phyloP scores from a whole-genome alignment of 2,888 invertebrate genomes.

The Yponomeuta sedellus region DNA sequence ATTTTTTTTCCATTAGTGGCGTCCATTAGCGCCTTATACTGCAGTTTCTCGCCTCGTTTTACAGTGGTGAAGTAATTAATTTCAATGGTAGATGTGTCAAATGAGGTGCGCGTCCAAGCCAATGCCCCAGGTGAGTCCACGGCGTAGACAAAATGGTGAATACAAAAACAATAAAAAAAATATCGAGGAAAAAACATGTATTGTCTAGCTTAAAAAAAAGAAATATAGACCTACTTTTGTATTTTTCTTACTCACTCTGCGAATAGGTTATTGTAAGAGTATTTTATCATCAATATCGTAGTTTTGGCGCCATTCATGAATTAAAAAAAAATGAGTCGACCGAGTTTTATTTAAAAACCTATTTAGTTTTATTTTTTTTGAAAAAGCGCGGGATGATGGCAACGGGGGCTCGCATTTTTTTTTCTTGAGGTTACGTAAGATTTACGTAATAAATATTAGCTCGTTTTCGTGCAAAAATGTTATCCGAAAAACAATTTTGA shows the following conservation, averaged over 20 bases:
- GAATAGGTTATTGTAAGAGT: neutral
- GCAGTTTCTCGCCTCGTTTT: no score
- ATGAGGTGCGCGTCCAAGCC: neutral
- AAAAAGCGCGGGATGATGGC: no score
- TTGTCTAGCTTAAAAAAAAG: neutral
- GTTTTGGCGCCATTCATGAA: neutral
- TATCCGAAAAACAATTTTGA: no score
- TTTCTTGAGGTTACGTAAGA: no score
- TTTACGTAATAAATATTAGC: no score
- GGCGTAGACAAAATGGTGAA: neutral
- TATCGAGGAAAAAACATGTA: neutral
- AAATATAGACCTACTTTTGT: neutral
- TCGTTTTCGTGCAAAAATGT: no score
- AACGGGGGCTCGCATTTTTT: no score
- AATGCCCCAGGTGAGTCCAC: neutral
- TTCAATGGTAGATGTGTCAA: neutral
- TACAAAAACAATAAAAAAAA: neutral
- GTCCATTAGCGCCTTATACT: no score
- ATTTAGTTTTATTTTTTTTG: no score
- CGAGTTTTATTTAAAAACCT: no score
- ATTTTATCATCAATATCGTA: neutral
- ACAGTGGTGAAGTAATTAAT: neutral
- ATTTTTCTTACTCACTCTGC: neutral
- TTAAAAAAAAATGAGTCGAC: no score
- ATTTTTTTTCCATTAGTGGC: no score